phyloP scores from a whole-genome alignment of 2,113 vertebrate species.

The Genyomyrus donnyi region DNA sequence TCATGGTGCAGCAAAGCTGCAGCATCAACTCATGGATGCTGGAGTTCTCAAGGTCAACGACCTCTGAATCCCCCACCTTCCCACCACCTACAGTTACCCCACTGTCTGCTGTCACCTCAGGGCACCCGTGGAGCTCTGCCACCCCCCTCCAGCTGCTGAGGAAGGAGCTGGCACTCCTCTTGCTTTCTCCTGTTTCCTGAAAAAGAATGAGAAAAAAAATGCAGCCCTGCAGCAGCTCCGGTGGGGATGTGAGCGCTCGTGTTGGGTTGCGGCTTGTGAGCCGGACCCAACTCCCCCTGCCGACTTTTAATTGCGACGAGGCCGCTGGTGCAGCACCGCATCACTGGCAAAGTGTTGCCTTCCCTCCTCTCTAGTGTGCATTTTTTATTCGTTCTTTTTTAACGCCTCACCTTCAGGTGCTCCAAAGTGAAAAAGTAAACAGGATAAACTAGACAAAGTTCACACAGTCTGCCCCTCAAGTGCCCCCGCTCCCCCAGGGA shows the following conservation, averaged over 20 bases:
- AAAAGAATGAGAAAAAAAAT: neutral
- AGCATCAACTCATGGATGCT: neutral
- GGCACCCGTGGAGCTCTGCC: neutral
- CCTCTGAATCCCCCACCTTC: neutral
- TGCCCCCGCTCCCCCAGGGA: neutral
- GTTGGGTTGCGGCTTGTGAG: neutral
- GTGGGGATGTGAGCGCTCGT: neutral
- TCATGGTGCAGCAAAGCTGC: neutral
- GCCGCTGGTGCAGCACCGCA: neutral
- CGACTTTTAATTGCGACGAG: neutral
- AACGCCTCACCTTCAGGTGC: neutral
- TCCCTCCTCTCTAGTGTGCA: neutral
- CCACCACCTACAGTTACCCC: neutral
- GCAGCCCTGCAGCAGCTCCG: neutral
- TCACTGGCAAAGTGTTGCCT: neutral
- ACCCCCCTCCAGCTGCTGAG: neutral
- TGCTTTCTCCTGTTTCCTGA: neutral
- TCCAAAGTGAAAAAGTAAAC: constrained; percentile 4
- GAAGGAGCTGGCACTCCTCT: neutral
- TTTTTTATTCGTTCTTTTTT: neutral
- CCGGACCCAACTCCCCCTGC: neutral
- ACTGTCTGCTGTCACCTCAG: neutral
- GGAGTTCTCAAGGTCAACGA: neutral
- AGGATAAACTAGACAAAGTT: constrained; percentile 1
- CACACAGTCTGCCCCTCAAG: neutral